Evolutionary conservation across 2,888 invertebrate species (phyloP).

Genomic region (Campaea margaritaria): DNA sequence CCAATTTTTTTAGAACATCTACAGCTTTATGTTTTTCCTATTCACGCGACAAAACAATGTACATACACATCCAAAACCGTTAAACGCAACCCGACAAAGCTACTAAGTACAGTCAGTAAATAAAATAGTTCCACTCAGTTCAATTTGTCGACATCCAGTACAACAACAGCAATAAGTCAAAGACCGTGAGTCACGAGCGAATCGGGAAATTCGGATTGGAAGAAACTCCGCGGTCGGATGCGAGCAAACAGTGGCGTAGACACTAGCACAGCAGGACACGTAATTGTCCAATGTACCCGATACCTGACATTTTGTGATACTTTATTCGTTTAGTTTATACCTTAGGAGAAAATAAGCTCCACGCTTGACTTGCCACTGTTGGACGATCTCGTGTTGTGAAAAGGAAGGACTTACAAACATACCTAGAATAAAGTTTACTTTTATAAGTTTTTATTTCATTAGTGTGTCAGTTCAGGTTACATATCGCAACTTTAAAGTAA

Average conservation of each 20-base stretch:
- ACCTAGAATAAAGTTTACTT: no score
- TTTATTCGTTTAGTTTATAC: no score
- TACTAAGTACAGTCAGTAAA: slow-evolving; percentile 34
- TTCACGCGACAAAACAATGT: not conserved
- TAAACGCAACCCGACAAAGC: slow-evolving; percentile 7
- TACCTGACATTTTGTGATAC: no score
- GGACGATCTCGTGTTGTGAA: no score
- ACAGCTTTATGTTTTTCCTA: not conserved
- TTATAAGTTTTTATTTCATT: no score
- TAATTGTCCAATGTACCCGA: slow-evolving; percentile 1
- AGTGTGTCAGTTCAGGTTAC: not conserved
- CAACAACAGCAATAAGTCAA: slow-evolving; percentile 61
- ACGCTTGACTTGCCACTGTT: no score
- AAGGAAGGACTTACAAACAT: no score
- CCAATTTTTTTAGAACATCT: no score
- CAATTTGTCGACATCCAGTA: slow-evolving; percentile 46
- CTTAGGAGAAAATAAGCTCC: no score
- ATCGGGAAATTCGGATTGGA: slow-evolving; percentile 71
- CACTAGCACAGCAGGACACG: not conserved
- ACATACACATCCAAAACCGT: not conserved
- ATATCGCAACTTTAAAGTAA: no score
- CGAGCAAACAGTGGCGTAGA: slow-evolving; percentile 38
- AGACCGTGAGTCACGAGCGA: slow-evolving; percentile 63
- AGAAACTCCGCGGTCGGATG: slow-evolving; percentile 59
- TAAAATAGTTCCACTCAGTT: slow-evolving; percentile 39